Evolutionary conservation across 2,888 invertebrate species (phyloP).

Genomic region (Thysanoteuthis rhombus): DNA sequence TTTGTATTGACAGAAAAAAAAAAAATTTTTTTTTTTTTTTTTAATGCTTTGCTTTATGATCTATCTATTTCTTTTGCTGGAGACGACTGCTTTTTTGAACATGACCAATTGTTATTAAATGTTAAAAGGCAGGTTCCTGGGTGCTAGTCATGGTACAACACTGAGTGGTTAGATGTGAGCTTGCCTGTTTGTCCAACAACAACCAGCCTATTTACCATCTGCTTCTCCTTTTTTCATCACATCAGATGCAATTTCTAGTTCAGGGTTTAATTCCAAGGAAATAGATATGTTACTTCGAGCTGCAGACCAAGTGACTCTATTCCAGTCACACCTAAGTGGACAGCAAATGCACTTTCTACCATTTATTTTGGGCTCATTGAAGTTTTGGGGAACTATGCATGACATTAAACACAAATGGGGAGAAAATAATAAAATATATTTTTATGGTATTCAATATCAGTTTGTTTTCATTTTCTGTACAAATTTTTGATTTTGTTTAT

Average conservation of each 20-base stretch:
- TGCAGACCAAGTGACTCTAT: background rate
- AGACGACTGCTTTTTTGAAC: background rate
- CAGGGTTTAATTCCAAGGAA: background rate
- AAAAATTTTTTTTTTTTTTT: background rate
- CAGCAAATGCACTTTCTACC: background rate
- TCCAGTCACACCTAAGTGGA: background rate
- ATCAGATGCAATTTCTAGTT: background rate
- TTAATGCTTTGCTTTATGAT: background rate
- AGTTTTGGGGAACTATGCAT: constrained; percentile 21
- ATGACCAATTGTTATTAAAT: background rate
- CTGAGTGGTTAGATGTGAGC: background rate
- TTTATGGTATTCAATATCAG: constrained; percentile 28
- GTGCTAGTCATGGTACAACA: background rate
- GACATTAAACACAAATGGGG: constrained; percentile 26
- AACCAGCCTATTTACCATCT: background rate
- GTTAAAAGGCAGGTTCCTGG: background rate
- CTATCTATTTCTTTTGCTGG: background rate
- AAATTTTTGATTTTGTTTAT: background rate
- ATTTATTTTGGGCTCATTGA: constrained; percentile 13
- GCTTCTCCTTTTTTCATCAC: background rate
- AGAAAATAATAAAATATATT: constrained; percentile 30
- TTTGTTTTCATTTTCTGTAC: background rate
- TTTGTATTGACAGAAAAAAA: background rate
- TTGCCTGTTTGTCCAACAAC: background rate
- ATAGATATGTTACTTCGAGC: background rate